Conservation (phyloP, 2,113 vertebrate species). For the Cranoglanis bouderius region DNA sequence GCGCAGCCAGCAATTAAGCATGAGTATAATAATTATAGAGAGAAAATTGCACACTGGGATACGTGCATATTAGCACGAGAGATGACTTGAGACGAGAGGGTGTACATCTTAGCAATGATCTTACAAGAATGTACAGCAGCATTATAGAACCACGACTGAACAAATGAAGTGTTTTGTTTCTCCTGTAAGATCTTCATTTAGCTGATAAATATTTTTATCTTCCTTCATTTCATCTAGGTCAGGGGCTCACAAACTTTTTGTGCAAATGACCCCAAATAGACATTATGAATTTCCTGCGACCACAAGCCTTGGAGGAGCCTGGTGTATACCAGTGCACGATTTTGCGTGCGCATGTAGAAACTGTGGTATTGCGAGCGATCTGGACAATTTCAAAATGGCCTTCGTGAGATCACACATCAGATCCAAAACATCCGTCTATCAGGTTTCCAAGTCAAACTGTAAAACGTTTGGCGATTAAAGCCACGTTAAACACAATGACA, state of each 20-base stretch:
- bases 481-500: no score
- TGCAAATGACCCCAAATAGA: background rate
- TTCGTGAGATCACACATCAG: no score
- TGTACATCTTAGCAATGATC: background rate
- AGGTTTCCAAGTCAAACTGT: background rate
- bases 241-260: background rate
- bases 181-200: background rate
- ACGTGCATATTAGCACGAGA: slow-evolving; percentile 1
- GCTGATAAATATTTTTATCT: background rate
- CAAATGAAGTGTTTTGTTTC: background rate
- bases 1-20: slow-evolving; percentile 30
- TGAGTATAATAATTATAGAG: slow-evolving; percentile 35
- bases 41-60: background rate
- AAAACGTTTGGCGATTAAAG: background rate
- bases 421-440: background rate
- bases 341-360: no score
- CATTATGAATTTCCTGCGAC: background rate
- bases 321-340: no score
- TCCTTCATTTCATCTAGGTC: background rate
- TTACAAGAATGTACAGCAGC: background rate
- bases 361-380: no score
- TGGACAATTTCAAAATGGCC: no score
- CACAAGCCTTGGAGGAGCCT: background rate
- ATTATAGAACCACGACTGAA: background rate
- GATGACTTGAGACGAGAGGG: background rate